Percentiles rank a stretch among this genome's conserved stretches.
Conservation (phyloP, 2,888 invertebrate genomes). For the Cataglyphis cursor region DNA sequence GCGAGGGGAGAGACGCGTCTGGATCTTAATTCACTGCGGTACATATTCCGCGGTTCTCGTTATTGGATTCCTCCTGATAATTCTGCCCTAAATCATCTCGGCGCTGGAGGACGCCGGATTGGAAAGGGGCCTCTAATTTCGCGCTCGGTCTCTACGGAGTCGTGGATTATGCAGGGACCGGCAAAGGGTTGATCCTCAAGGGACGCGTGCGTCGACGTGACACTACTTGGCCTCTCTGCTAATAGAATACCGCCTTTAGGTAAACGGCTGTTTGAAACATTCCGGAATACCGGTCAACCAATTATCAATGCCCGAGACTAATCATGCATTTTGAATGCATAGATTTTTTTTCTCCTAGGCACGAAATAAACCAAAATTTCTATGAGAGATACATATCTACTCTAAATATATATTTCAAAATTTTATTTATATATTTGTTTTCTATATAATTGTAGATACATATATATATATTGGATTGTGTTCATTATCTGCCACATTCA, state of each 20-base stretch:
- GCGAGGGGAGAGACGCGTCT: conserved; percentile 19
- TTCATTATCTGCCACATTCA: neutral
- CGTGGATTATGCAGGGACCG: conserved; percentile 82
- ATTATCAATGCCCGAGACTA: conserved; percentile 23
- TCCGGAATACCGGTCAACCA: conserved; percentile 17
- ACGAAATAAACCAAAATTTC: neutral
- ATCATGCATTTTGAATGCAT: neutral
- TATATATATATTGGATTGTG: neutral
- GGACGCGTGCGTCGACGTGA: conserved; percentile 83
- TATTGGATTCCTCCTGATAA: conserved; percentile 86
- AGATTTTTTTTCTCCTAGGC: neutral
- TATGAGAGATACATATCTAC: neutral
- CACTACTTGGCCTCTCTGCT: conserved; percentile 81
- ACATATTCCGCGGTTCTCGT: conserved; percentile 81
- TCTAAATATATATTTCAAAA: neutral
- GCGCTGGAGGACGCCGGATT: conserved; percentile 29
- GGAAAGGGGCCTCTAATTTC: conserved; percentile 83
- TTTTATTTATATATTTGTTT: neutral
- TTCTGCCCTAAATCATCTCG: conserved; percentile 84
- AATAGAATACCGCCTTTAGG: conserved; percentile 79
- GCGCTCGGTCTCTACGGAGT: conserved; percentile 81
- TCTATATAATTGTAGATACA: neutral
- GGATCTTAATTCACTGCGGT: conserved; percentile 83
- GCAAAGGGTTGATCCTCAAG: conserved; percentile 86
- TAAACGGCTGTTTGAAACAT: conserved; percentile 62